Percentiles rank a stretch among this genome's conserved stretches.
These are phyloP conservation scores for Diabrotica undecimpunctata DNA, from an alignment of 1,140 invertebrate species.

Conservation along the genomic window DNA sequence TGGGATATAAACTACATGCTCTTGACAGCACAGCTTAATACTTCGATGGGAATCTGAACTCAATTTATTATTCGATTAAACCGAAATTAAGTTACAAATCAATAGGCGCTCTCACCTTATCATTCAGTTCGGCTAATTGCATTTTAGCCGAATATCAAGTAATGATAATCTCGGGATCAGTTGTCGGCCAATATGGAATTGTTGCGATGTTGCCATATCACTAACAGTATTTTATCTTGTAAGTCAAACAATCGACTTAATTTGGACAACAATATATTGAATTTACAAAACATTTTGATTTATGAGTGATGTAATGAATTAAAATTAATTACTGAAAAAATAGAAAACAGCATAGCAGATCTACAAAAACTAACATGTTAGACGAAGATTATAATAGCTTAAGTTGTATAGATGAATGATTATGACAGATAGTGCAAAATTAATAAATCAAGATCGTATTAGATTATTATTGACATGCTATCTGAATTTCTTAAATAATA, in stretches of 20 bases:
- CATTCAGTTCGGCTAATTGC: conserved; percentile 1
- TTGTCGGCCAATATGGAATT: not conserved
- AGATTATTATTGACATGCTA: too few species aligned
- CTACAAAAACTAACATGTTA: too few species aligned
- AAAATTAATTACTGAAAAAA: too few species aligned
- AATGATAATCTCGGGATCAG: not conserved
- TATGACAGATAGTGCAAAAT: too few species aligned
- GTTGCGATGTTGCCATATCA: not conserved
- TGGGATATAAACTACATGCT: not conserved
- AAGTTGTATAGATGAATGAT: too few species aligned
- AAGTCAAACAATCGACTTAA: not conserved
- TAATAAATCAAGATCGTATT: too few species aligned
- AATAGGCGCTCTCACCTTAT: conserved; percentile 1
- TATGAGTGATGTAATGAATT: too few species aligned
- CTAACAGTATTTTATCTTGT: not conserved
- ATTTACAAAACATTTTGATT: too few species aligned
- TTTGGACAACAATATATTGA: too few species aligned
- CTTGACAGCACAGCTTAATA: not conserved
- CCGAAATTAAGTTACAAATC: conserved; percentile 1
- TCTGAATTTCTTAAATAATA: too few species aligned
- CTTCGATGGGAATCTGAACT: not conserved
- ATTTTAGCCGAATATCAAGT: conserved; percentile 2
- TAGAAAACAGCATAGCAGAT: too few species aligned
- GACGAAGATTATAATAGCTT: too few species aligned
- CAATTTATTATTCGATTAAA: conserved; percentile 3